Conservation (phyloP, 2,797 vertebrate genomes). For the Danio aesculapii region DNA sequence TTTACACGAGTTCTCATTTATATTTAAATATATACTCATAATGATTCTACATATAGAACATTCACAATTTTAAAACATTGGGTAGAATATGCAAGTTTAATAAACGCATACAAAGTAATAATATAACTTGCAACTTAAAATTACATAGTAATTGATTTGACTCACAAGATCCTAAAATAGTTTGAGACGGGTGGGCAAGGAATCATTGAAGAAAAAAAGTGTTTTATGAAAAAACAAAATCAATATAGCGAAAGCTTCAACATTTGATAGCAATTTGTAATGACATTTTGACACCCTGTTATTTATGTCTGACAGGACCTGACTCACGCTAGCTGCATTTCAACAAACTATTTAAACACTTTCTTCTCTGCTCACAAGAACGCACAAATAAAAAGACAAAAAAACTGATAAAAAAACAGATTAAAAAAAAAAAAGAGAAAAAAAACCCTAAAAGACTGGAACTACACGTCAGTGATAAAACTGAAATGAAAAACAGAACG, state of each 20-base stretch:
- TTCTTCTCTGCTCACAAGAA: neutral
- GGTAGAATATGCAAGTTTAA: conserved; percentile 70
- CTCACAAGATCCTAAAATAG: conserved; percentile 63
- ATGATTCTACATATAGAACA: conserved; percentile 60
- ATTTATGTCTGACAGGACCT: conserved; percentile 20
- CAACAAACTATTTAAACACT: neutral
- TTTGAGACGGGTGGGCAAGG: conserved; percentile 58
- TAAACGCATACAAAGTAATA: conserved; percentile 59
- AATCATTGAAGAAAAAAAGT: neutral
- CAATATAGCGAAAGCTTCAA: neutral
- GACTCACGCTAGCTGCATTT: neutral
- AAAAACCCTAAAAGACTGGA: no score
- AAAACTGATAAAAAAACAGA: neutral
- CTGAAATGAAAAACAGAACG: no score
- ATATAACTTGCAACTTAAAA: conserved; percentile 77
- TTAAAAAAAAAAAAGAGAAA: no score
- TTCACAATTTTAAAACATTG: conserved; percentile 4
- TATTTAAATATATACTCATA: conserved; percentile 64
- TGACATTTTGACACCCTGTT: conserved; percentile 26
- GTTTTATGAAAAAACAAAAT: neutral
- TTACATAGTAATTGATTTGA: conserved; percentile 76
- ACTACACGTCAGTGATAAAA: no score
- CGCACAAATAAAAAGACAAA: neutral
- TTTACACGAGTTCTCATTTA: conserved; percentile 53
- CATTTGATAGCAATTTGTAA: conserved; percentile 7